phyloP scores from a whole-genome alignment of 1,140 invertebrate genomes.

The Drosophila trapezifrons region DNA sequence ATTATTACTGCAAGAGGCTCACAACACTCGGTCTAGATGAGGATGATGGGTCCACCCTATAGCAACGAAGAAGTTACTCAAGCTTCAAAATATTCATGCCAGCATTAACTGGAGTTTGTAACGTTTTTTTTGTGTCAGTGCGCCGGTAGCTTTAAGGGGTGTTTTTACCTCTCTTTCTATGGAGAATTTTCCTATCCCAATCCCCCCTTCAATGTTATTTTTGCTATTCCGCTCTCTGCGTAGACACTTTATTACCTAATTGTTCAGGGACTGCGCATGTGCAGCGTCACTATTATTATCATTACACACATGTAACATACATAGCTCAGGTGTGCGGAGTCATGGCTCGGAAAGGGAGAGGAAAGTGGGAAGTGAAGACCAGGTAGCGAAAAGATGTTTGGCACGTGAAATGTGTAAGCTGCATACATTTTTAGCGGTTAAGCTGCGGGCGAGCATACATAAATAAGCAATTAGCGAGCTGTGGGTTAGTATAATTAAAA shows the following conservation, averaged over 20 bases:
- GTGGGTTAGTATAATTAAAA: slow-evolving; percentile 46
- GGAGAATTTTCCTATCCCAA: not conserved
- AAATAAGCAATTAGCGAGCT: slow-evolving; percentile 54
- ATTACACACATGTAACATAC: slow-evolving; percentile 52
- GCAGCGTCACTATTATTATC: slow-evolving; percentile 82
- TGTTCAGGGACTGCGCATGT: slow-evolving; percentile 69
- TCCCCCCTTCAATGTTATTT: not conserved
- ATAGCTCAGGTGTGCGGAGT: slow-evolving; percentile 54
- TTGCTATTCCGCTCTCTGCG: slow-evolving; percentile 32
- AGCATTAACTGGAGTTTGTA: slow-evolving; percentile 66
- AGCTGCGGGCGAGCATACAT: slow-evolving; percentile 52
- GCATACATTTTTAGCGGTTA: slow-evolving; percentile 53
- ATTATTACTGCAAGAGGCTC: slow-evolving; percentile 58
- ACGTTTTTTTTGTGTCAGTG: slow-evolving; percentile 72
- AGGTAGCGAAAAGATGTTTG: slow-evolving; percentile 43
- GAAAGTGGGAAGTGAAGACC: slow-evolving; percentile 5
- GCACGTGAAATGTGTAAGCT: slow-evolving; percentile 79
- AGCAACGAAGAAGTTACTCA: slow-evolving; percentile 60
- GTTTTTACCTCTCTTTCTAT: slow-evolving; percentile 24
- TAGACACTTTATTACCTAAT: slow-evolving; percentile 73
- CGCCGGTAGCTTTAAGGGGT: slow-evolving; percentile 69
- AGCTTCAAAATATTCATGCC: slow-evolving; percentile 51
- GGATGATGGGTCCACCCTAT: slow-evolving; percentile 26
- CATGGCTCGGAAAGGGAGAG: slow-evolving; percentile 48
- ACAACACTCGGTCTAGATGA: slow-evolving; percentile 26